Evolutionary conservation across 2,888 invertebrate species (phyloP), one percentile per base, ranked within the genome.

Genomic region (Stenoptilia bipunctidactyla): DNA sequence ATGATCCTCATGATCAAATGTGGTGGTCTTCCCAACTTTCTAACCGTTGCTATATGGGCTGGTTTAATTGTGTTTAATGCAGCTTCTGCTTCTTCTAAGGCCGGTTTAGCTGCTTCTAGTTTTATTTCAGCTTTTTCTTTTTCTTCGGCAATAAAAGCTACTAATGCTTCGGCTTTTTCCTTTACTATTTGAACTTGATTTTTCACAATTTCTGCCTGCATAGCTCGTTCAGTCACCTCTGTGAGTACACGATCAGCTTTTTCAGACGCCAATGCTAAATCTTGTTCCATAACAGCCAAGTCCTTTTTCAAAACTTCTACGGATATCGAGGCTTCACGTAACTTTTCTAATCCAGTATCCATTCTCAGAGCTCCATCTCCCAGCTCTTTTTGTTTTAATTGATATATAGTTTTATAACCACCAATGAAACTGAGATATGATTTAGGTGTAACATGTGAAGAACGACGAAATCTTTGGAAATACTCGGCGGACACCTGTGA

Each of bases 1-100:
- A 98, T 98, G 52, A 98, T 98, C 46, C 97, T 87, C 97, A 98
- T 94, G 58, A 98, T 98, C 8, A 98, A 85, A 80, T 97, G 97
- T 0, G 98, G 98, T 1, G 98, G 98, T 46, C 97, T 87, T 6
- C 96, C 97, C 40, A 98, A 75, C 72, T 98, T 98, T 50, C 97
- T 86, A 1, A 98, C 97, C 37, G 96, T 96, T 1, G 96, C 92
- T 64, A 98, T 98, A 63, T 98, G 97, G 2, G 97, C 96, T 33
- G 96, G 97, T 67, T 97, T 97, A 43, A 98, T 98, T 0, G 98
- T 98, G 59, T 97, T 96, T 13, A 98, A 79, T 0, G 98, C 97
- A 27, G 92, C 89, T 71, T 97, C 97, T 0, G 98, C 98, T 76
- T 97, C 96, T 70, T 96, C 96, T 20, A 98, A 73, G 0, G 97